Evolutionary conservation across 1,140 invertebrate genomes (phyloP).

Genomic region (Lepidurus apus): DNA sequence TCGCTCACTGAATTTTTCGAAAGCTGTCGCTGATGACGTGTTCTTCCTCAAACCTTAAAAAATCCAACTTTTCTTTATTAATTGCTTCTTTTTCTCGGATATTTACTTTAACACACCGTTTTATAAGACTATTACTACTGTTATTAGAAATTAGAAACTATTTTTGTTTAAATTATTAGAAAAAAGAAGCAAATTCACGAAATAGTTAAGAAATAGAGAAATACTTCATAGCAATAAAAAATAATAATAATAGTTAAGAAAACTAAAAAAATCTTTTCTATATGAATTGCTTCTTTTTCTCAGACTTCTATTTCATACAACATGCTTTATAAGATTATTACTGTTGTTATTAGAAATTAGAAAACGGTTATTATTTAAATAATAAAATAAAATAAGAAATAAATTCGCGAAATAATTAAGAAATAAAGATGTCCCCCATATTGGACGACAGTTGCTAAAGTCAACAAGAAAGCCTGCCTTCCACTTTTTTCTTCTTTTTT

Average conservation of each 20-base stretch:
- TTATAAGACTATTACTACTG: no score
- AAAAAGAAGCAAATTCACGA: no score
- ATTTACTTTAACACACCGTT: no score
- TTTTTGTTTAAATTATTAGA: no score
- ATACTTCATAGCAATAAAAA: no score
- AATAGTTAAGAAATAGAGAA: no score
- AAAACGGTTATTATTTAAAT: not conserved
- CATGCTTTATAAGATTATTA: not conserved
- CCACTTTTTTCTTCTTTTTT: not conserved
- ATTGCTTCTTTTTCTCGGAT: not conserved
- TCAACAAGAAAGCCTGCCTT: not conserved
- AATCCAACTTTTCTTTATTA: not conserved
- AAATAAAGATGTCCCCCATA: not conserved
- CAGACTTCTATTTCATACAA: no score
- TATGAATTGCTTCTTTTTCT: no score
- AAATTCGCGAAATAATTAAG: not conserved
- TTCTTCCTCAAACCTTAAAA: not conserved
- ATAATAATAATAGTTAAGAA: no score
- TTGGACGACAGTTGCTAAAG: not conserved
- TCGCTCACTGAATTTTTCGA: not conserved
- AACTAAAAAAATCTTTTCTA: no score
- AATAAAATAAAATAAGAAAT: not conserved
- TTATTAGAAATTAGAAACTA: no score
- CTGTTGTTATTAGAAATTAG: not conserved
- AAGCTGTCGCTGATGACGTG: slow-evolving; percentile 1